Evolutionary conservation across 1,140 invertebrate species (phyloP).

Genomic region (Drosophila punjabiensis): DNA sequence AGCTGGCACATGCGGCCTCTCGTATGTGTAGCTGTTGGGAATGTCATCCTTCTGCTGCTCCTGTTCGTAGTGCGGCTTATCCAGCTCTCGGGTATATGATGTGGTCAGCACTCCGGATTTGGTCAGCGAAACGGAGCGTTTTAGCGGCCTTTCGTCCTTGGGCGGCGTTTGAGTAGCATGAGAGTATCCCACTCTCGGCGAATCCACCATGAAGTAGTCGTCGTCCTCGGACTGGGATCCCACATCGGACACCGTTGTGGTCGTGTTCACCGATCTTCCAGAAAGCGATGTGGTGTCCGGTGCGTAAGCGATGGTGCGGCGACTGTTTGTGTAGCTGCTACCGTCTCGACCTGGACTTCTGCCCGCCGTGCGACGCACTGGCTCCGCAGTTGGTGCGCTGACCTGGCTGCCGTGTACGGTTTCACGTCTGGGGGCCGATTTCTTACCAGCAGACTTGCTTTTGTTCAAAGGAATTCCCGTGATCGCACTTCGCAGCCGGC

Average conservation of each 20-base stretch:
- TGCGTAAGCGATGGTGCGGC: constrained; percentile 57
- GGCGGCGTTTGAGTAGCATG: constrained; percentile 3
- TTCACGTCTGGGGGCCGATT: constrained; percentile 54
- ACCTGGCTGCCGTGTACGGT: constrained; percentile 62
- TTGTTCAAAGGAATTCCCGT: constrained; percentile 51
- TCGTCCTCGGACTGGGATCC: constrained; percentile 74
- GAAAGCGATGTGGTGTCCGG: constrained; percentile 37
- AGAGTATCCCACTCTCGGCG: constrained; percentile 7
- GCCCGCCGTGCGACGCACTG: constrained; percentile 5
- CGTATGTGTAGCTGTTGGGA: constrained; percentile 60
- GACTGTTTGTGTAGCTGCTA: constrained; percentile 26
- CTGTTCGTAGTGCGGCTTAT: constrained; percentile 20
- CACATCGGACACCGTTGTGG: constrained; percentile 68
- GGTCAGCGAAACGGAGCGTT: constrained; percentile 63
- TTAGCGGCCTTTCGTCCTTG: constrained; percentile 9
- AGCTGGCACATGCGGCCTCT: constrained; percentile 39
- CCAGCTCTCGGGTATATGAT: constrained; percentile 64
- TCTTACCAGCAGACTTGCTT: constrained; percentile 43
- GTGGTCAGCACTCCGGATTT: constrained; percentile 76
- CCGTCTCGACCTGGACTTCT: constrained; percentile 21
- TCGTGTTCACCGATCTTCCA: constrained; percentile 48
- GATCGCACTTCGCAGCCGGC: constrained; percentile 57
- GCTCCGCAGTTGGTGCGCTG: constrained; percentile 34
- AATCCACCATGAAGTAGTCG: constrained; percentile 42
- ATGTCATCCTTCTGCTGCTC: constrained; percentile 14